These are phyloP conservation scores for Smutsia gigantea DNA, from an alignment of 2,797 vertebrate genomes.

Conservation along the genomic window DNA sequence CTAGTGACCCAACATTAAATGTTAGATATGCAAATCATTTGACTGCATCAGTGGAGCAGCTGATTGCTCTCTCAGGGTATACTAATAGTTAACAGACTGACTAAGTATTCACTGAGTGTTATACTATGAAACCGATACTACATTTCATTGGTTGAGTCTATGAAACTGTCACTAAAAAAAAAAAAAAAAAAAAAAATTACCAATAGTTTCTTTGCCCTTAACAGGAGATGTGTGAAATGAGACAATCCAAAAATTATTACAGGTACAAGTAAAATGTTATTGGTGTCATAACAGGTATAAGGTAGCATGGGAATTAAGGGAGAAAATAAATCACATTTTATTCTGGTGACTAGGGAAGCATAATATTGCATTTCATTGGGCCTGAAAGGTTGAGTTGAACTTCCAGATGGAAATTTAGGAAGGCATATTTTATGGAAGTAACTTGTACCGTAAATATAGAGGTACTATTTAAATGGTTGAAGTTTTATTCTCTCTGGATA, in stretches of 20 bases:
- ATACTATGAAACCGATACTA: background rate
- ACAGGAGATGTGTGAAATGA: background rate
- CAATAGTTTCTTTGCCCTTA: background rate
- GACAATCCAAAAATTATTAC: background rate
- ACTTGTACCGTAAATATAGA: background rate
- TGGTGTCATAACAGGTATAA: background rate
- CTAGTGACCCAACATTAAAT: background rate
- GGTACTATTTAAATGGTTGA: background rate
- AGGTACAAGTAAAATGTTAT: background rate
- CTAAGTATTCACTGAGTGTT: background rate
- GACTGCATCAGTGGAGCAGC: background rate
- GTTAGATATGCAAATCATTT: background rate
- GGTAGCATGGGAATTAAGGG: background rate
- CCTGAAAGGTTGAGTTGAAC: background rate
- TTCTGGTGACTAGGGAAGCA: background rate
- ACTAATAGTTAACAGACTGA: background rate
- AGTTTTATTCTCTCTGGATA: background rate
- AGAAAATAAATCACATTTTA: conserved; percentile 28
- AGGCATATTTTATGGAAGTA: background rate
- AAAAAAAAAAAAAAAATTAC: background rate
- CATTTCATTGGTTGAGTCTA: background rate
- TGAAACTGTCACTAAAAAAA: background rate
- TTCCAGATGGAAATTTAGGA: background rate
- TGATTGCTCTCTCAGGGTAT: background rate
- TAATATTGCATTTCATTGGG: background rate